Base-by-base conservation (phyloP, 2,888 invertebrate genomes). In the Oegoconia quadripuncta region DNA sequence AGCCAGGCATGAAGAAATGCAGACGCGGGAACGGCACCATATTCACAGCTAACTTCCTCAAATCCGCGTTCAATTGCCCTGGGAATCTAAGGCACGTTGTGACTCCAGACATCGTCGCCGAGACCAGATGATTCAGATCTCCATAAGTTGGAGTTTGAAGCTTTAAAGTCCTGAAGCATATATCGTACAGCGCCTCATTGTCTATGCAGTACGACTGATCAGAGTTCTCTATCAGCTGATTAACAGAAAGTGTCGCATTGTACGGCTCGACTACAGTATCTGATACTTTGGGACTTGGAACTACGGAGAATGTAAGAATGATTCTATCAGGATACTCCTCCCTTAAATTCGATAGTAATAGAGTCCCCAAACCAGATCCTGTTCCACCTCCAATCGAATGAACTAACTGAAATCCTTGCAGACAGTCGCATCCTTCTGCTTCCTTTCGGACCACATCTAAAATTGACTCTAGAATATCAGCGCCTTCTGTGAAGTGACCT, bases 181-280 rank as follows among this genome's bases (percentile, higher is more conserved):
- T 93, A 59, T 93, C 92, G 67, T 93, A 93, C 22, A 93, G 75
- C 12, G 93, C 93, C 70, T 93, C 93, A 60, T 93, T 93, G 68
- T 93, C 93, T 42, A 93, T 93, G 54, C 93, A 93, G 59, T 89
- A 93, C 0, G 93, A 56, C 37, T 78, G 68, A 78, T 91, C 57
- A 56, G 78, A 91, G 61, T 92, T 92, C 57, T 93, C 93, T 31
- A 93, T 91, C 20, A 94, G 71, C 53, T 93, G 92, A 48, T 92
- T 74, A 0, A 77, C 46, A 1, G 81, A 91, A 18, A 93, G 75
- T 2, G 93, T 93, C 4, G 93, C 92, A 56, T 93, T 93, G 80
- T 93, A 93, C 0, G 82, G 82, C 35, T 82, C 82, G 0, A 82
- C 82, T 0, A 93, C 93, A 0, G 93, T 93, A 69, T 93, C 93